Conservation (phyloP, 1,140 invertebrate genomes). For the Trichonephila inaurata region DNA sequence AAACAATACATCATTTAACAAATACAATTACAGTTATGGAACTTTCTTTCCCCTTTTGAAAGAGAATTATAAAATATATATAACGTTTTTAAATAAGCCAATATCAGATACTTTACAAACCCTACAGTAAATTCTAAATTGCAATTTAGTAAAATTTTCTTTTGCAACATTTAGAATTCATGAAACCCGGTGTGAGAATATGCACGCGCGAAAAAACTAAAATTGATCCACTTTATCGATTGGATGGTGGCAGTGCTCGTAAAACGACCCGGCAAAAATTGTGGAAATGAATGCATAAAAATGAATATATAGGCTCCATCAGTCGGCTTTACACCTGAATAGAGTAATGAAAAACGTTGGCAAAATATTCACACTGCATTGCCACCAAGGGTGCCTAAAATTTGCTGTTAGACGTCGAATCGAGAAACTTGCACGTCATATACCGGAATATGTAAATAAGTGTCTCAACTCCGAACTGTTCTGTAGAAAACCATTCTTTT, state of each 20-base stretch:
- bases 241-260: background rate
- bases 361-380: constrained; percentile 7
- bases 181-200: no score
- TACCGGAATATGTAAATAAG: background rate
- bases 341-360: background rate
- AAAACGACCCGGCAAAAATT: background rate
- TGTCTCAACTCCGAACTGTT: background rate
- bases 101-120: no score
- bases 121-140: no score
- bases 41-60: no score
- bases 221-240: background rate
- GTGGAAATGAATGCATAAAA: constrained; percentile 18
- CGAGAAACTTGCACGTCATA: background rate
- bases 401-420: background rate
- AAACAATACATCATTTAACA: no score
- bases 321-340: background rate
- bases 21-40: no score
- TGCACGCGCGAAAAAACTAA: no score
- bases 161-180: no score
- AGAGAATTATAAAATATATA: no score
- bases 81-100: no score
- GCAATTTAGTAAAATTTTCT: no score
- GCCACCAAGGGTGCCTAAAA: background rate
- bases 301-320: background rate
- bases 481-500: no score